phyloP scores from a whole-genome alignment of 2,888 invertebrate species.

The Oscheius sp. region DNA sequence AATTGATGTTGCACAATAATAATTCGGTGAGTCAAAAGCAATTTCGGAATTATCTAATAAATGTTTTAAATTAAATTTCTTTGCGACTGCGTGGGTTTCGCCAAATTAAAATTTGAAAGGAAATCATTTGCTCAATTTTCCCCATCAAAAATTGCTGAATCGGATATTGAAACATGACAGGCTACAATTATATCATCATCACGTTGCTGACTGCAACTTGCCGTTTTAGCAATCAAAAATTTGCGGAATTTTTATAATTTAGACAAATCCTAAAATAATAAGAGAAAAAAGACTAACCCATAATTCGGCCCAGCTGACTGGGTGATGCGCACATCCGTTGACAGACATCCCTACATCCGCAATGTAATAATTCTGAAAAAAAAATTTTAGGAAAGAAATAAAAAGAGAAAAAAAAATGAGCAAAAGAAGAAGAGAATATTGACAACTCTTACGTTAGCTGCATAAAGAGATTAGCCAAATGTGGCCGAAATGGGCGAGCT shows the following conservation, averaged over 20 bases:
- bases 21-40: no score
- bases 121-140: no score
- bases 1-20: neutral
- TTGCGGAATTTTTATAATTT: neutral
- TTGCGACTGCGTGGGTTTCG: no score
- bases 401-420: no score
- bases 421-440: conserved; percentile 2
- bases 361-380: conserved; percentile 7
- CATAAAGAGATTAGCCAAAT: neutral
- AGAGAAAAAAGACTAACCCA: conserved; percentile 34
- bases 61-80: no score
- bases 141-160: no score
- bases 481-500: neutral
- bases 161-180: no score
- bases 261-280: neutral
- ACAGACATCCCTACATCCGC: conserved; percentile 35
- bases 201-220: no score
- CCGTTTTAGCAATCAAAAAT: neutral
- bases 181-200: no score
- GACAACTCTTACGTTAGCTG: neutral
- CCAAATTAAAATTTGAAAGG: no score
- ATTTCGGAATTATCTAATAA: no score
- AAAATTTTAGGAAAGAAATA: neutral
- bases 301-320: conserved; percentile 37
- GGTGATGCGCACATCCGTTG: conserved; percentile 27